Evolutionary conservation across 2,113 vertebrate species (phyloP), one percentile per base, ranked within the genome.

Genomic region (Cercocebus atys): DNA sequence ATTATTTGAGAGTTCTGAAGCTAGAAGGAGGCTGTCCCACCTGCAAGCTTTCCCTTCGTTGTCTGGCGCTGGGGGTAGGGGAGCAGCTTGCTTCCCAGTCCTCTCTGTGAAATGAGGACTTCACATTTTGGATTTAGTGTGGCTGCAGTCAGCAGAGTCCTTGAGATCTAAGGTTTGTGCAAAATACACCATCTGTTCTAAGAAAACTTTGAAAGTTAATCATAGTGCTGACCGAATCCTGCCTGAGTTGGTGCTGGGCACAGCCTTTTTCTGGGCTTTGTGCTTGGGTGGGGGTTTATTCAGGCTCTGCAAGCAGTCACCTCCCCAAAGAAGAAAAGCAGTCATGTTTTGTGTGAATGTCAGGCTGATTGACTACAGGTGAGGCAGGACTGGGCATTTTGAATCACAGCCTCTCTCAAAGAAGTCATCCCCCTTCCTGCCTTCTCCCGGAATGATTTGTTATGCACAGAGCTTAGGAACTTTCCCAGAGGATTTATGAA

Each of bases 131-230:
- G 32, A 73, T 91, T 59, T 47, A 40, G 55, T 32, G n/a, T 91
- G 88, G 50, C 78, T 86, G 11, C 82, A 82, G 86, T 25, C 72
- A 18, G 52, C 64, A 57, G 50, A 8, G 1, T 85, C 64, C 43
- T 68, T 30, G 17, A 87, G 80, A 78, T 72, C 84, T 79, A 66
- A 72, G 55, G 90, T 88, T 20, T 0, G 0, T 52, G 72, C 38
- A 16, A 55, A 40, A n/a, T 40, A 61, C n/a, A 83, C 82, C 61
- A 45, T 92, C 88, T 92, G 86, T 68, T 97, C 3, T 11, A 27
- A 52, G 90, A 92, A 89, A 93, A 96, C 88, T 97, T 88, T 72
- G 93, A 89, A 93, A 93, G 70, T 12, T 82, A 92, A 83, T 92
- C 83, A 52, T 23, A 68, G 88, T 14, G 50, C 45, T 81, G 94